These are phyloP conservation scores for Eustalomyia histrio DNA, from an alignment of 2,888 invertebrate species.

Conservation along the genomic window DNA sequence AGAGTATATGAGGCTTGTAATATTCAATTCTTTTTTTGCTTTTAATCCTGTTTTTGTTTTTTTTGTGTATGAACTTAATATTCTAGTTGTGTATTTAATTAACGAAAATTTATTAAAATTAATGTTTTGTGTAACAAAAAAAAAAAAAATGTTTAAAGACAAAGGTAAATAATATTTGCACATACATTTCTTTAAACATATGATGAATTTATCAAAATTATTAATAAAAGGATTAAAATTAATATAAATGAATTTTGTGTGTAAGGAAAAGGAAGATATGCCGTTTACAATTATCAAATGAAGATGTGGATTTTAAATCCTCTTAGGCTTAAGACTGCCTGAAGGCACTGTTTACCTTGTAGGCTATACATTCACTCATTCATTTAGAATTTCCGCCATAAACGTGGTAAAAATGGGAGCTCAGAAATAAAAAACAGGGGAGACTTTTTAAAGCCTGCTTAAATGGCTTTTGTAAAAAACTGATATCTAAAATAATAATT, in stretches of 20 bases:
- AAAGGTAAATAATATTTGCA: neutral
- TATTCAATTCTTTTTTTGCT: neutral
- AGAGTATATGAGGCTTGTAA: slow-evolving; percentile 36
- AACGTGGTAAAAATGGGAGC: too few relatives aligned
- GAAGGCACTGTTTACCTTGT: too few relatives aligned
- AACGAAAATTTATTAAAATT: slow-evolving; percentile 43
- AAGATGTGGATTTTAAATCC: too few relatives aligned
- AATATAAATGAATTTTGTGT: slow-evolving; percentile 5
- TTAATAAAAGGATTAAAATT: slow-evolving; percentile 3
- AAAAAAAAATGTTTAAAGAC: too few relatives aligned
- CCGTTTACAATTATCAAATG: too few relatives aligned
- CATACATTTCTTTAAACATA: neutral
- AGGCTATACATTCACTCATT: too few relatives aligned
- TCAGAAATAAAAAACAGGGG: too few relatives aligned
- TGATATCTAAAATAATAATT: too few relatives aligned
- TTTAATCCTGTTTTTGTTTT: neutral
- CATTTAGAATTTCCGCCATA: too few relatives aligned
- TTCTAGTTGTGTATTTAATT: slow-evolving; percentile 42
- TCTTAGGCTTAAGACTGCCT: too few relatives aligned
- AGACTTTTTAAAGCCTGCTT: too few relatives aligned
- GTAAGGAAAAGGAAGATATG: neutral
- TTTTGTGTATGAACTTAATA: slow-evolving; percentile 15
- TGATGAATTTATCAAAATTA: slow-evolving; percentile 1
- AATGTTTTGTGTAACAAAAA: slow-evolving; percentile 19
- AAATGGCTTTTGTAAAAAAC: too few relatives aligned